Evolutionary conservation across 2,888 invertebrate genomes (phyloP), one percentile per base, ranked within the genome.

Genomic region (Phorcus lineatus): DNA sequence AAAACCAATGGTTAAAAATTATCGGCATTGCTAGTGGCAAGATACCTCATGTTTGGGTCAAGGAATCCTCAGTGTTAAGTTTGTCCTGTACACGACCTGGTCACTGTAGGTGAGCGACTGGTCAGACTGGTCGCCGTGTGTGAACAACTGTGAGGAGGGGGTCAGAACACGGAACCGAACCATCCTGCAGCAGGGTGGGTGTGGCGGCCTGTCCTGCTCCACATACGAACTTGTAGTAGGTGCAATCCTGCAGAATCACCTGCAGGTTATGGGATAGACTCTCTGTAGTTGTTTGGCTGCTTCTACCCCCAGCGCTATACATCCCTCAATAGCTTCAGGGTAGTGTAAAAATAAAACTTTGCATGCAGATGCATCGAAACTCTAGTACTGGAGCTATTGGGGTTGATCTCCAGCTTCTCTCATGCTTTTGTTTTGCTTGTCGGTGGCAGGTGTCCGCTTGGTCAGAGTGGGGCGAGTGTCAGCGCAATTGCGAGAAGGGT

Each of bases 71-170:
- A 67, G n/a, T 24, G 13, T n/a, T 52, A 24, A 54, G n/a, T n/a
- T 24, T 78, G 36, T 17, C 6, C 6, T 47, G 47, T 47, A 47
- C 47, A 2, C 62, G 16, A 2, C n/a, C 7, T 31, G 62, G 31
- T 80, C 22, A 16, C 7, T 57, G 7, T 67, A 82, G 78, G 74
- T 82, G 19, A 36, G 78, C 13, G 79, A 78, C 6, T 88, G 88
- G 88, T 76, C 80, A n/a, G 77, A 47, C 13, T 88, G 88, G 88
- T 83, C 82, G 19, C 52, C n/a, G 11, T 88, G 88, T 83, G 77
- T 82, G 4, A 75, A 85, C 40, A 81, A 84, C 76, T 88, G 88
- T 83, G 82, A 82, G 13, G 70, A 78, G 75, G 88, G 88, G 3
- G 78, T 80, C 40, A 85, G 84, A 77, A 79, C 54, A 2, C 77